phyloP scores from a whole-genome alignment of 2,888 invertebrate species.

The Tenthredo notha region DNA sequence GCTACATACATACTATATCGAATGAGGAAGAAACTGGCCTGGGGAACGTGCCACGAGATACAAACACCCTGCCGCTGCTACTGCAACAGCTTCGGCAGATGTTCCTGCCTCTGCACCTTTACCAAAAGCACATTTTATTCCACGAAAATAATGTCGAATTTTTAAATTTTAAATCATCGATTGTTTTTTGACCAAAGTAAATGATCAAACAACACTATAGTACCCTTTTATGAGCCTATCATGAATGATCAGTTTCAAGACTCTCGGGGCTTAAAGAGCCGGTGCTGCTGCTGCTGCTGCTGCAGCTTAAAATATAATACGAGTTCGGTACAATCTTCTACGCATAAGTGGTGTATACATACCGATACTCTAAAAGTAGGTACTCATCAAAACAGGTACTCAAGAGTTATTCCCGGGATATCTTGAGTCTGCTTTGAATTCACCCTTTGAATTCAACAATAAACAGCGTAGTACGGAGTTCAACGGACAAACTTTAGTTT shows the following conservation, averaged over 20 bases:
- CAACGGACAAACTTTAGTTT: background rate
- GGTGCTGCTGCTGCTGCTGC: background rate
- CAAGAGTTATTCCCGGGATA: constrained; percentile 38
- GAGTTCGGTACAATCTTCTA: background rate
- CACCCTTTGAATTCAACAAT: background rate
- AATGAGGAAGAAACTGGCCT: constrained; percentile 10
- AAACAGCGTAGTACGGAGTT: background rate
- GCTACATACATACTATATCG: constrained; percentile 6
- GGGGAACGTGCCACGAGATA: constrained; percentile 47
- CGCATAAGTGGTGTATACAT: constrained; percentile 3
- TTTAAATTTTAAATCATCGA: background rate
- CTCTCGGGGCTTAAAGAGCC: background rate
- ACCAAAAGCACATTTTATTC: background rate
- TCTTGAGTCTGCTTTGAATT: constrained; percentile 11
- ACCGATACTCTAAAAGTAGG: constrained; percentile 48
- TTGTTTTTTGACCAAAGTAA: background rate
- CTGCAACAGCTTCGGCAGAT: constrained; percentile 35
- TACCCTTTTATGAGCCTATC: constrained; percentile 10
- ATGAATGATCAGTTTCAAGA: constrained; percentile 28
- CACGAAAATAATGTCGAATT: background rate
- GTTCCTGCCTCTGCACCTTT: constrained; percentile 32
- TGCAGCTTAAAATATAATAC: constrained; percentile 22
- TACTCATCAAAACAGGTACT: constrained; percentile 43
- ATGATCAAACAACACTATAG: background rate
- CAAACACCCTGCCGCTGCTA: constrained; percentile 10